phyloP scores from a whole-genome alignment of 2,113 vertebrate species.

The Dinomys branickii region DNA sequence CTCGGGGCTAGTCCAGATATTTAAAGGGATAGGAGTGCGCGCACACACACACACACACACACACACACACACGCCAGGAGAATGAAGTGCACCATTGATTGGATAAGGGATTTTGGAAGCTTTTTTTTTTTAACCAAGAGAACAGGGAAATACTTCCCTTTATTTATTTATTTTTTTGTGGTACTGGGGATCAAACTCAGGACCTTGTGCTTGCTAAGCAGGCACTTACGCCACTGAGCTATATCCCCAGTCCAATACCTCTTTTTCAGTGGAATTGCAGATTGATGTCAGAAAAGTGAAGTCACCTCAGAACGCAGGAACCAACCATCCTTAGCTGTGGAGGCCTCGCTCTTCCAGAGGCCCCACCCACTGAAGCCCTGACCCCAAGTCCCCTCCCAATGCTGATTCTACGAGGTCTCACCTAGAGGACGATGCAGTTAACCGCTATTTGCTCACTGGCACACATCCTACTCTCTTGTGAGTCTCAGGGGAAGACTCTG shows the following conservation, averaged over 20 bases:
- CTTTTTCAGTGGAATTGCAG: neutral
- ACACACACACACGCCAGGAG: neutral
- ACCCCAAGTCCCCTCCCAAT: neutral
- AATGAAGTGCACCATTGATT: fast-evolving
- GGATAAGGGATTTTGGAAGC: neutral
- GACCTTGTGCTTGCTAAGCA: too few relatives aligned
- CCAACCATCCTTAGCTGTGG: neutral
- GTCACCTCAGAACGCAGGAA: neutral
- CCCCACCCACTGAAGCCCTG: neutral
- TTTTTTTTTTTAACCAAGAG: neutral
- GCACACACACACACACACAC: neutral
- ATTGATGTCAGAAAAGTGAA: neutral
- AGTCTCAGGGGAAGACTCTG: fast-evolving
- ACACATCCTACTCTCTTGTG: neutral
- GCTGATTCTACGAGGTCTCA: neutral
- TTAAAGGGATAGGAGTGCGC: neutral
- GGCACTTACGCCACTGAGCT: too few relatives aligned
- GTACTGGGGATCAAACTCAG: too few relatives aligned
- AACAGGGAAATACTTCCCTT: neutral
- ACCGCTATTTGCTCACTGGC: neutral
- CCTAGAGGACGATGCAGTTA: neutral
- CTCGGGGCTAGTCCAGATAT: neutral
- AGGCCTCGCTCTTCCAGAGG: neutral
- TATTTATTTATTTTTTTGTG: too few relatives aligned
- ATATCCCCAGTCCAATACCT: too few relatives aligned